Conservation (phyloP, 2,113 vertebrate genomes). For the Salvelinus fontinalis region DNA sequence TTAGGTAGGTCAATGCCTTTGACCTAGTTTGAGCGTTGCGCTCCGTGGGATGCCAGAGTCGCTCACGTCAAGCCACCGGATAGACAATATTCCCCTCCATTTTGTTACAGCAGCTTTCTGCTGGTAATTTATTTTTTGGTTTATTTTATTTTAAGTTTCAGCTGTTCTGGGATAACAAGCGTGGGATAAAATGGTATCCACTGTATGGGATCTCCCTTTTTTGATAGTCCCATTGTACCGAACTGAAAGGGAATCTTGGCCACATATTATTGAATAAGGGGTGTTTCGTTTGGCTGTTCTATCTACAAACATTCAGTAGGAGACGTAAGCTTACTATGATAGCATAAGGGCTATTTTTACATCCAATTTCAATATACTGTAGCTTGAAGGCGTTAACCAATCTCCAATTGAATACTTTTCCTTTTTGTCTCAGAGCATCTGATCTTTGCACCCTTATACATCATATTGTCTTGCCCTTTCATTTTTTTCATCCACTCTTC, state of each 20-base stretch:
- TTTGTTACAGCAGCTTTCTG: conserved; percentile 21
- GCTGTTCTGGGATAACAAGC: not conserved
- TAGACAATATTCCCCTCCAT: conserved; percentile 57
- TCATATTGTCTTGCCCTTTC: not conserved
- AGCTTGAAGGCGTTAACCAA: not conserved
- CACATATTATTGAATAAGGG: not conserved
- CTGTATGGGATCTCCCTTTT: not conserved
- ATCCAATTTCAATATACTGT: not conserved
- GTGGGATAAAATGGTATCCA: not conserved
- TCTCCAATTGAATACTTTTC: not conserved
- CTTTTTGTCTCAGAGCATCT: not conserved
- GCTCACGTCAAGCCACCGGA: conserved; percentile 78
- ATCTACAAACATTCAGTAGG: not conserved
- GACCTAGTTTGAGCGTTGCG: conserved; percentile 71
- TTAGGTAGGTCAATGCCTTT: conserved; percentile 67
- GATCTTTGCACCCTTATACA: not conserved
- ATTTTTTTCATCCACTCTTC: not conserved
- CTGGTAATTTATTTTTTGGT: not conserved
- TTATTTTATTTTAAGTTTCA: no score
- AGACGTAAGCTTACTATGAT: no score
- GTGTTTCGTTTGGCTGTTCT: not conserved
- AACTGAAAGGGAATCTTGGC: not conserved
- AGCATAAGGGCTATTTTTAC: not conserved
- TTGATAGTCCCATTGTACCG: not conserved
- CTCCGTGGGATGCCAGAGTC: conserved; percentile 61